phyloP scores from a whole-genome alignment of 2,113 vertebrate genomes.

The Festucalex cinctus region DNA sequence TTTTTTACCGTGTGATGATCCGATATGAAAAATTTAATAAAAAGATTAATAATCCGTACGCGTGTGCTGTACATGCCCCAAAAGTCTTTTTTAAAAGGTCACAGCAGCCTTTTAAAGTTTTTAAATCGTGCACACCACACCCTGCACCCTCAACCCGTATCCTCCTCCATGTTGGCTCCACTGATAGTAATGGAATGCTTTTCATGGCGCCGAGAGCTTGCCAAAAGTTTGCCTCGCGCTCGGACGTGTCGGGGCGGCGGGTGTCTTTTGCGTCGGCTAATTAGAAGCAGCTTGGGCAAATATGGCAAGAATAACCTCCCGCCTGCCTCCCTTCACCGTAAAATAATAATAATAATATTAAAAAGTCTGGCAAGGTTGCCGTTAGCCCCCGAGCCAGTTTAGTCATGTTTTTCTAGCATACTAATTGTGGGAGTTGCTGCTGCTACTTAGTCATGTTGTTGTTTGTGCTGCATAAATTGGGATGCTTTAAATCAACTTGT shows the following conservation, averaged over 20 bases:
- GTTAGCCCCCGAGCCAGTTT: constrained; percentile 15
- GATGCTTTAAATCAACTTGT: not conserved
- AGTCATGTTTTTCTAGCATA: constrained; percentile 19
- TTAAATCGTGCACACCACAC: not conserved
- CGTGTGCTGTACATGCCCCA: too few species aligned
- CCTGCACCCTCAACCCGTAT: constrained; percentile 10
- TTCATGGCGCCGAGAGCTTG: constrained; percentile 27
- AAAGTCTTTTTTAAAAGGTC: too few species aligned
- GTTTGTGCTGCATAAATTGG: not conserved
- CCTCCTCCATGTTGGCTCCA: constrained; percentile 4
- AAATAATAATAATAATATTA: constrained; percentile 9
- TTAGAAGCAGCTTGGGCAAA: constrained; percentile 48
- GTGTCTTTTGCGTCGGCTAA: constrained; percentile 54
- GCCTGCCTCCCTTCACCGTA: constrained; percentile 15
- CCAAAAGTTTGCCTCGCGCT: constrained; percentile 35
- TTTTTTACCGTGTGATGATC: too few species aligned
- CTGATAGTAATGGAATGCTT: constrained; percentile 38
- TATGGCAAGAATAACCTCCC: constrained; percentile 25
- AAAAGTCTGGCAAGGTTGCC: constrained; percentile 17
- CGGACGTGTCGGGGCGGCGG: constrained; percentile 29
- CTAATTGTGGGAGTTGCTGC: not conserved
- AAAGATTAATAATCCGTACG: too few species aligned
- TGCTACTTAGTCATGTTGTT: not conserved
- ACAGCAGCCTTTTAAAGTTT: not conserved
- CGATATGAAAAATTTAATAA: too few species aligned